Percentiles rank a stretch among this genome's conserved stretches.
Conservation (phyloP, 37 sponge, comb jelly and placozoan genomes). For the Aplysina aerophoba region DNA sequence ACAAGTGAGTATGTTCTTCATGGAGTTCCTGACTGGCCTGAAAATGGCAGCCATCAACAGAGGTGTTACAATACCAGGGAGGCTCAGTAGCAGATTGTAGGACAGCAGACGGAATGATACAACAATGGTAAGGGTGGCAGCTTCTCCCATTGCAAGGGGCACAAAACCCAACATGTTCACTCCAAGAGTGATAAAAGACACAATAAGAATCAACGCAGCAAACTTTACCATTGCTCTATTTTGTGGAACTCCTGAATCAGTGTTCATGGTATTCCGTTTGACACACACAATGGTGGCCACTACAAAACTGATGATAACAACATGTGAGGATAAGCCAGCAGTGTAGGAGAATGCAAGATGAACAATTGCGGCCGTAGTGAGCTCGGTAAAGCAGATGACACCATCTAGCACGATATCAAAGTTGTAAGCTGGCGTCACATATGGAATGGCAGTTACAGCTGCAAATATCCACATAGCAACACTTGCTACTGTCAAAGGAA, state of each 20-base stretch:
- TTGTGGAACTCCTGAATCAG: too few species aligned
- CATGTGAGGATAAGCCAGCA: background rate
- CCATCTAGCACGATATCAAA: background rate
- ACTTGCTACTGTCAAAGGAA: background rate
- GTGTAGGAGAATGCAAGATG: background rate
- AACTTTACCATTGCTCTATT: conserved; percentile 9
- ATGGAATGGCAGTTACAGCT: background rate
- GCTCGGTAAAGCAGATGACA: background rate
- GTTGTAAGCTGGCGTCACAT: background rate
- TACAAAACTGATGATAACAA: background rate
- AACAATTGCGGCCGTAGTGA: background rate
- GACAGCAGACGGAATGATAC: background rate
- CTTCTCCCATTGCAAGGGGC: background rate
- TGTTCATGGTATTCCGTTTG: background rate
- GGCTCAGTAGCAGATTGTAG: background rate
- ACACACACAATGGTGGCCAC: background rate
- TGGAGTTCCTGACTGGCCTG: background rate
- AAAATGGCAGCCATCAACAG: background rate
- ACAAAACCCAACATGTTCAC: background rate
- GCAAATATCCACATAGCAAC: background rate
- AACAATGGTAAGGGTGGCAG: background rate
- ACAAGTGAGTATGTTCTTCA: background rate
- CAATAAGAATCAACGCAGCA: background rate
- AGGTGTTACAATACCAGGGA: conserved; percentile 2
- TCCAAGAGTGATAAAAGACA: background rate